Percentiles rank a stretch among this genome's conserved stretches.
Conservation (phyloP, 2,797 vertebrate genomes). For the Acrossocheilus fasciatus region DNA sequence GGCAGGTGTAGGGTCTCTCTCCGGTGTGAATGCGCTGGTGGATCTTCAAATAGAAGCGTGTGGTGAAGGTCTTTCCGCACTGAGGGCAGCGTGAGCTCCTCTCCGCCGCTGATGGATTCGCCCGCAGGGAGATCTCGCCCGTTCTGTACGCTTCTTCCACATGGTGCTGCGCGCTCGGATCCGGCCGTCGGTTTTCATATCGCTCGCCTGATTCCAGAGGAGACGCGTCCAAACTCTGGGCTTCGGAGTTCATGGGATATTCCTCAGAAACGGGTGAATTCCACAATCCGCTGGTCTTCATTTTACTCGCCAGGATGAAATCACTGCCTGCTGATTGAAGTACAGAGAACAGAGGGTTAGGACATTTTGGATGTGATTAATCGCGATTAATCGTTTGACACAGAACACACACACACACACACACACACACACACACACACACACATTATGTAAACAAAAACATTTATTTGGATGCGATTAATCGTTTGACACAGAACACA, state of each 20-base stretch:
- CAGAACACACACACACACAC: too few species aligned
- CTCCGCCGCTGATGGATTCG: not conserved
- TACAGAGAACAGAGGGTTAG: not conserved
- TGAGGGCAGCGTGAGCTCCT: slow-evolving; percentile 59
- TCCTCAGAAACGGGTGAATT: slow-evolving; percentile 41
- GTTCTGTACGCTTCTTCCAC: not conserved
- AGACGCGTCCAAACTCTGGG: slow-evolving; percentile 30
- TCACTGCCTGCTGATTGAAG: slow-evolving; percentile 37
- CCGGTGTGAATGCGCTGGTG: slow-evolving; percentile 64
- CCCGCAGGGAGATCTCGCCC: not conserved
- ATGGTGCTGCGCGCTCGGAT: slow-evolving; percentile 17
- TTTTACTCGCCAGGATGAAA: slow-evolving; percentile 18
- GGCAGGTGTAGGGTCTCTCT: slow-evolving; percentile 61
- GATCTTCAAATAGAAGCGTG: slow-evolving; percentile 64
- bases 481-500: too few species aligned
- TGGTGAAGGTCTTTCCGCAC: slow-evolving; percentile 65
- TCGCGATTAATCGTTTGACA: too few species aligned
- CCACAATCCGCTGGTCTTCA: slow-evolving; percentile 50
- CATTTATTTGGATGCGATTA: too few species aligned
- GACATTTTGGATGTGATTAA: too few species aligned
- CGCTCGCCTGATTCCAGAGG: slow-evolving; percentile 4
- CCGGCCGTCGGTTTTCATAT: slow-evolving; percentile 18
- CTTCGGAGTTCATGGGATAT: slow-evolving; percentile 8
- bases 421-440: too few species aligned
- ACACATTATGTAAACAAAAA: too few species aligned